Conservation (phyloP, 2,888 invertebrate species). For the Tipula helvola region DNA sequence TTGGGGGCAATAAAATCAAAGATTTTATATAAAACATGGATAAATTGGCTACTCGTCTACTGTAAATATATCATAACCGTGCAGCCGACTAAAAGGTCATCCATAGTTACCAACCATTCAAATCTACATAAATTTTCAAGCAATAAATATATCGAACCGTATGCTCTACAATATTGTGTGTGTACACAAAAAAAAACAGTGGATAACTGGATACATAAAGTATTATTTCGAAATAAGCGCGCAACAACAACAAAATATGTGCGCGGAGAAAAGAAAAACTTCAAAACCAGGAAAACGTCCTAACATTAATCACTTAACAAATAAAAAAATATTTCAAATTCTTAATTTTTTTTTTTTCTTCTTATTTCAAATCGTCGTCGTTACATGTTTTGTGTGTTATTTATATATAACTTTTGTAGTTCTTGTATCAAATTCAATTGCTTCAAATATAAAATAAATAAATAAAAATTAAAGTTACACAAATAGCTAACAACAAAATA, state of each 20-base stretch:
- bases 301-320: neutral
- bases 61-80: neutral
- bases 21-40: neutral
- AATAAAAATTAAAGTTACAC: neutral
- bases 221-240: neutral
- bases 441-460: neutral
- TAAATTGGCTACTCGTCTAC: neutral
- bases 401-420: neutral
- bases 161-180: neutral
- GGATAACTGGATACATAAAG: neutral
- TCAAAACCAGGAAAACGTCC: neutral
- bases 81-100: neutral
- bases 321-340: neutral
- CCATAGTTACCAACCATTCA: neutral
- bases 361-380: neutral
- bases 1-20: neutral
- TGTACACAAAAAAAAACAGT: neutral
- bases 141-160: constrained; percentile 4
- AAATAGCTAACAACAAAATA: neutral
- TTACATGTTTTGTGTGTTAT: neutral
- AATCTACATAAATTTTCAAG: neutral
- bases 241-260: neutral
- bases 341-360: neutral
- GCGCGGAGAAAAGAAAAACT: neutral
- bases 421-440: neutral